phyloP scores from a whole-genome alignment of 2,888 invertebrate genomes.

The Artemia sinica region DNA sequence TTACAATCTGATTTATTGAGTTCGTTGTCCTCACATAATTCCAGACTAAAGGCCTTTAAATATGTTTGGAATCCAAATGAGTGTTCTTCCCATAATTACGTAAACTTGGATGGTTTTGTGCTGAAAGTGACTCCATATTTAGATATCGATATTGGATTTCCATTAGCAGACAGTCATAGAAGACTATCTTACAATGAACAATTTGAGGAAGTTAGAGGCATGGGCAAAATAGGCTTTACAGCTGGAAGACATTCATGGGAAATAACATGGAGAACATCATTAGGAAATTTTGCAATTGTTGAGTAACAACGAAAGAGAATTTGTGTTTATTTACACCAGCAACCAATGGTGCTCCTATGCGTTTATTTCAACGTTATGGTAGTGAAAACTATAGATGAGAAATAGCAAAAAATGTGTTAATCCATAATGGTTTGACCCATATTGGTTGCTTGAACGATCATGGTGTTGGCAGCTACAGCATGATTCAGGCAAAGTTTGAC shows the following conservation, averaged over 20 bases:
- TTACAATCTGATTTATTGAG: conserved; percentile 77
- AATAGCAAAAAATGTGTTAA: conserved; percentile 78
- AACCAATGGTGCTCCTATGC: conserved; percentile 43
- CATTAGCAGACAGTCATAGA: conserved; percentile 43
- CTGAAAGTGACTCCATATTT: conserved; percentile 32
- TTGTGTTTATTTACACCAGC: too few species aligned
- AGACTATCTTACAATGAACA: too few species aligned
- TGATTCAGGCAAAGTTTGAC: too few species aligned
- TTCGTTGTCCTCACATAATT: conserved; percentile 73
- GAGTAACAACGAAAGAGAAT: conserved; percentile 65
- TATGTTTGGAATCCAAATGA: conserved; percentile 96
- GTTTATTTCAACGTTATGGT: conserved; percentile 75
- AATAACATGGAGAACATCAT: conserved; percentile 92
- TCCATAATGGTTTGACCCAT: conserved; percentile 58
- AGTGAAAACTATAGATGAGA: conserved; percentile 99
- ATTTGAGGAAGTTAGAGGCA: conserved; percentile 81
- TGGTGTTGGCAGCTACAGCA: too few species aligned
- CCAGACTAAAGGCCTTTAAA: conserved; percentile 77
- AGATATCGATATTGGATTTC: too few species aligned
- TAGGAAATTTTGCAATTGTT: conserved; percentile 93
- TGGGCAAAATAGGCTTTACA: conserved; percentile 49
- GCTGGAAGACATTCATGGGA: conserved; percentile 88
- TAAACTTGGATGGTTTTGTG: conserved; percentile 91
- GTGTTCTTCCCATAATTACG: conserved; percentile 88
- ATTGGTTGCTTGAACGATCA: too few species aligned